Conservation (phyloP, 2,888 invertebrate species). For the Rhopalosiphum nymphaeae region DNA sequence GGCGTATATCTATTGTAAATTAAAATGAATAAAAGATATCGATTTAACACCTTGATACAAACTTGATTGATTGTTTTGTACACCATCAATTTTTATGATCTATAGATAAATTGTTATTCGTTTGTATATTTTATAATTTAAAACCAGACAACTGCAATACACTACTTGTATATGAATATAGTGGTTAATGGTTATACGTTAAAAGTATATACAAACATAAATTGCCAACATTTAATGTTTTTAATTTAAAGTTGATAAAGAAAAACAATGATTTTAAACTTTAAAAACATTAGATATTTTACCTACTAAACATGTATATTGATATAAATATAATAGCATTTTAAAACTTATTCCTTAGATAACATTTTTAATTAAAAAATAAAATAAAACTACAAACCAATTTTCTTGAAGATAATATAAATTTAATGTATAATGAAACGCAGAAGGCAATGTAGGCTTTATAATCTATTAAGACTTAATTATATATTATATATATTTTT, state of each 20-base stretch:
- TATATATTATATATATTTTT: background rate
- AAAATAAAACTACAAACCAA: background rate
- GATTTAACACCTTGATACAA: background rate
- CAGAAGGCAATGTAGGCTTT: background rate
- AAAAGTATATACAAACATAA: background rate
- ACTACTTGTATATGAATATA: background rate
- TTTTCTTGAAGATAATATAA: background rate
- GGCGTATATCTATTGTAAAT: conserved; percentile 5
- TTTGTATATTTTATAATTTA: background rate
- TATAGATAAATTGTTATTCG: background rate
- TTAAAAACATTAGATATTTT: background rate
- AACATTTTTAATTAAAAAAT: conserved; percentile 4
- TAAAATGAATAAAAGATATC: conserved; percentile 7
- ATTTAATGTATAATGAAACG: background rate
- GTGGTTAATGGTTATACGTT: background rate
- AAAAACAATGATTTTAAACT: conserved; percentile 15
- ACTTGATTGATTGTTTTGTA: background rate
- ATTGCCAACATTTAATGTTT: background rate
- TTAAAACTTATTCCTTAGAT: background rate
- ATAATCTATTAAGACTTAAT: background rate
- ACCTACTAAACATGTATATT: background rate
- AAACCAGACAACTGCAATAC: background rate
- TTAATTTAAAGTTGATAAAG: conserved; percentile 11
- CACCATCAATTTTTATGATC: background rate
- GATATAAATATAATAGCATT: background rate